phyloP scores from a whole-genome alignment of 2,888 invertebrate genomes.

The Lasioglossum calceatum region DNA sequence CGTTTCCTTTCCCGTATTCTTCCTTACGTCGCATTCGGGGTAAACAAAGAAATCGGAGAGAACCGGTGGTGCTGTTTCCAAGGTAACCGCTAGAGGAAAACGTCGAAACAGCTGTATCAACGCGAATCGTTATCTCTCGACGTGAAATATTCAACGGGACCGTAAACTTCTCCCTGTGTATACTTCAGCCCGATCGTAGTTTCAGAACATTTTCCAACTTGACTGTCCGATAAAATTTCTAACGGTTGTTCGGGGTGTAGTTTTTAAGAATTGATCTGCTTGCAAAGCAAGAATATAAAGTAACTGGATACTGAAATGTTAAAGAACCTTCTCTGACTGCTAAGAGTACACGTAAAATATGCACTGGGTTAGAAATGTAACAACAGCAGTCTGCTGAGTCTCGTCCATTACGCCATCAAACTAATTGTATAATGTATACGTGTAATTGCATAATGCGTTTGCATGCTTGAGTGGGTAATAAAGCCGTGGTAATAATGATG shows the following conservation, averaged over 20 bases:
- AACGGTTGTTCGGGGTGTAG: not conserved
- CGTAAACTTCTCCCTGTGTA: not conserved
- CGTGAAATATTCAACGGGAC: not conserved
- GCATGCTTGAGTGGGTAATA: conserved; percentile 6
- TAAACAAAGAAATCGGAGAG: conserved; percentile 25
- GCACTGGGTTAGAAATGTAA: not conserved
- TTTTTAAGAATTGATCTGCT: not conserved
- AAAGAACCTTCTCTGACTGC: no score
- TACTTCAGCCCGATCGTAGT: not conserved
- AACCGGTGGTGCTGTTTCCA: not conserved
- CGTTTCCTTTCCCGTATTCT: not conserved
- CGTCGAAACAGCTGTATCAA: not conserved
- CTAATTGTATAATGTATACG: not conserved
- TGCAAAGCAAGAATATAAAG: no score
- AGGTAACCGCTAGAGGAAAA: not conserved
- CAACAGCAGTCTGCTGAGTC: not conserved
- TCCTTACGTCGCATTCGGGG: conserved; percentile 11
- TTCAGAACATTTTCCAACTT: not conserved
- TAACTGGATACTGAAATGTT: not conserved
- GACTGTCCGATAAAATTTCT: not conserved
- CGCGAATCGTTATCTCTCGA: not conserved
- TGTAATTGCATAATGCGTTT: conserved; percentile 1
- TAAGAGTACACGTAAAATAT: not conserved
- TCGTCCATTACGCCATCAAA: not conserved
- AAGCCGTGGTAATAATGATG: not conserved